Evolutionary conservation across 2,888 invertebrate genomes (phyloP).

Genomic region (Laothoe populi): DNA sequence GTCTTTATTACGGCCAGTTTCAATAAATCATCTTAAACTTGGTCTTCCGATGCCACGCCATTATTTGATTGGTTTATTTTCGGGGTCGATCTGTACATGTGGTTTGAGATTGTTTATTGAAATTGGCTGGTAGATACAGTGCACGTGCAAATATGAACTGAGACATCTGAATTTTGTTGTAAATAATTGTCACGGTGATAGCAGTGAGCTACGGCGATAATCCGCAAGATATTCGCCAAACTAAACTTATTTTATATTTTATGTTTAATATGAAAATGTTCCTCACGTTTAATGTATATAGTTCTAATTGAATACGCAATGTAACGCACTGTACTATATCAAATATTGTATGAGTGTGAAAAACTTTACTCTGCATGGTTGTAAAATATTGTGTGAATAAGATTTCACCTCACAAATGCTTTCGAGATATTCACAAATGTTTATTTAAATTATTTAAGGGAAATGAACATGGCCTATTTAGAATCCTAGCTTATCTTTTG

Average conservation of each 20-base stretch:
- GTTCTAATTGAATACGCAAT: conserved; percentile 11
- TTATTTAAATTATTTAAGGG: neutral
- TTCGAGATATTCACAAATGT: conserved; percentile 2
- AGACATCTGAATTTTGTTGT: too few species aligned
- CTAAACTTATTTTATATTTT: conserved; percentile 15
- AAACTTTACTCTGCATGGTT: conserved; percentile 10
- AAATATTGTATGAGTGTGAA: neutral
- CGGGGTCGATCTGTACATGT: too few species aligned
- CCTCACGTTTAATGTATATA: conserved; percentile 32
- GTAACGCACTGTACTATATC: conserved; percentile 13
- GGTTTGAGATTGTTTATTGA: too few species aligned
- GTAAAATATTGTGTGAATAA: neutral
- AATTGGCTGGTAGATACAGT: too few species aligned
- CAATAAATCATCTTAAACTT: too few species aligned
- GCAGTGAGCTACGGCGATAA: neutral
- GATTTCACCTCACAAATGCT: neutral
- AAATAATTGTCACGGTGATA: conserved; percentile 50
- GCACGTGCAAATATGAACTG: too few species aligned
- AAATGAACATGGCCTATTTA: neutral
- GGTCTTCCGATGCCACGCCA: too few species aligned
- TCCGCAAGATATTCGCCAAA: conserved; percentile 5
- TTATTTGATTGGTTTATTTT: too few species aligned
- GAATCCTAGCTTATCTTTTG: neutral
- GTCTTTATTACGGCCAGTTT: too few species aligned
- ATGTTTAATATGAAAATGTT: conserved; percentile 28